Percentiles rank a stretch among this genome's conserved stretches.
phyloP scores from a whole-genome alignment of 64 coral and sea anemone species.

The Platygyra sinensis region DNA sequence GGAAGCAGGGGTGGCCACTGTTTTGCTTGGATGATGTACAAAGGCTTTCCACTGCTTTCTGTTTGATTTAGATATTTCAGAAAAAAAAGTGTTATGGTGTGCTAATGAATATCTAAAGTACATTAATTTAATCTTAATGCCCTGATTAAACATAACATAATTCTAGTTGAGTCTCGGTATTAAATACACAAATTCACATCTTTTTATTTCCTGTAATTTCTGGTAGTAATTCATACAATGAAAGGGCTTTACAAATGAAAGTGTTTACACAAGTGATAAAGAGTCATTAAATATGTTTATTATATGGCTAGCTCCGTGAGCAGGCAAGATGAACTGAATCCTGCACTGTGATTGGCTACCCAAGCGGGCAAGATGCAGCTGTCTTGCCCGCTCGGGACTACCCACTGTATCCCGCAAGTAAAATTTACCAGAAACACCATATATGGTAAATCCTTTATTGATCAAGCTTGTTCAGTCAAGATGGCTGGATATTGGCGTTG shows the following conservation, averaged over 20 bases:
- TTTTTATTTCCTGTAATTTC: neutral
- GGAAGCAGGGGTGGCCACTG: slow-evolving; percentile 69
- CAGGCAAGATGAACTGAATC: no score
- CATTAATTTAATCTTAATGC: neutral
- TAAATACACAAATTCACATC: neutral
- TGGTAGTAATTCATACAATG: neutral
- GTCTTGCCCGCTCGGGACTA: no score
- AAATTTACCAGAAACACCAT: no score
- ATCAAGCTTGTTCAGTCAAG: no score
- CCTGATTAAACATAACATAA: neutral
- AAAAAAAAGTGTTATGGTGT: neutral
- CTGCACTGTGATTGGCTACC: no score
- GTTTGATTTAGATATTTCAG: neutral
- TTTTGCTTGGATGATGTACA: slow-evolving; percentile 41
- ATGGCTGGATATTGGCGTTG: no score
- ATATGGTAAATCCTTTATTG: no score
- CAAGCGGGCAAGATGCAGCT: no score
- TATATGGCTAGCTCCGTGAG: no score
- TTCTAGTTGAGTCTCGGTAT: neutral
- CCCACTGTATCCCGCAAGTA: no score
- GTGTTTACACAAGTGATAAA: neutral
- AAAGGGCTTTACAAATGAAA: neutral
- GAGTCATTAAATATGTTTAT: neutral
- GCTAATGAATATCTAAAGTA: neutral
- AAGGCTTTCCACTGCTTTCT: slow-evolving; percentile 93